A percentile compares a stretch with the other conserved stretches of the same genome.
Conservation (phyloP, 2,113 vertebrate species). For the Murina feae region DNA sequence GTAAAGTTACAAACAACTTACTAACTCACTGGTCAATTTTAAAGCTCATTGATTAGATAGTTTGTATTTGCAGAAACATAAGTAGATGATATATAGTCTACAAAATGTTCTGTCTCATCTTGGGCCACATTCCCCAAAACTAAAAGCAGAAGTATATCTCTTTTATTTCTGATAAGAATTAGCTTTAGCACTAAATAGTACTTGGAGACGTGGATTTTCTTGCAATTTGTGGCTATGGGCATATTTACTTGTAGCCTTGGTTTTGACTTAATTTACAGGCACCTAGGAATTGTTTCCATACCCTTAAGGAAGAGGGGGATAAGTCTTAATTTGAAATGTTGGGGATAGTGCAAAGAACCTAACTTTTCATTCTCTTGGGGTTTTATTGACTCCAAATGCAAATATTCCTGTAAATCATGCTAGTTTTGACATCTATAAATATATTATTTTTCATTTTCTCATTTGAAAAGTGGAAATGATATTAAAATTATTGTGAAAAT, state of each 20-base stretch:
- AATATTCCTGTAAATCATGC: not conserved
- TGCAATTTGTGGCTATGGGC: not conserved
- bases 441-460: not conserved
- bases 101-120: not conserved
- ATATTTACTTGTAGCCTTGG: not conserved
- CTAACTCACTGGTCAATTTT: not conserved
- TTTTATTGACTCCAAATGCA: not conserved
- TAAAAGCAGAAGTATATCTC: not conserved
- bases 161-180: not conserved
- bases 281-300: not conserved
- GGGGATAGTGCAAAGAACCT: not conserved
- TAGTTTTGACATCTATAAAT: not conserved
- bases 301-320: rapidly evolving
- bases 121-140: not conserved
- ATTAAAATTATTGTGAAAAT: not conserved
- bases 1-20: not conserved
- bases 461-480: not conserved
- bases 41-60: not conserved
- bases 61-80: not conserved
- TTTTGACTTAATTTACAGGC: not conserved
- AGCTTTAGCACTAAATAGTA: not conserved
- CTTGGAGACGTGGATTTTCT: not conserved
- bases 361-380: not conserved
- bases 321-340: not conserved
- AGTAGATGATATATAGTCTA: not conserved